Evolutionary conservation across 2,797 vertebrate genomes (phyloP), one percentile per base, ranked within the genome.

Genomic region (Hippoglossus hippoglossus): DNA sequence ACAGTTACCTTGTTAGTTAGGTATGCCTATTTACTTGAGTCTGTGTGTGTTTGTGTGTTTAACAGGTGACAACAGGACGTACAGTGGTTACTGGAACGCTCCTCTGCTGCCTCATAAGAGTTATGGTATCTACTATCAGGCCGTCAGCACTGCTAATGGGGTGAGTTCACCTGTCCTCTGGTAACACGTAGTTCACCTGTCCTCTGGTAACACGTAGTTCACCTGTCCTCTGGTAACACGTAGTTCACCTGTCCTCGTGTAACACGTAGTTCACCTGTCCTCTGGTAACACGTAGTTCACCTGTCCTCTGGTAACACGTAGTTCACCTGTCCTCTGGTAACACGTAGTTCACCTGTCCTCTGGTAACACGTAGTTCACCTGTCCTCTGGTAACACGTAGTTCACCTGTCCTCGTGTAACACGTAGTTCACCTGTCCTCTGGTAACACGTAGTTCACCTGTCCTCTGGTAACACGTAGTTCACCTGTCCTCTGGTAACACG

Each of bases 51-150:
- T 11, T 71, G 46, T 61, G 5, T 46, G 44, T 46, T 16, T 18
- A 7, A 46, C 75, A 91, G 91, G 91, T 66, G 91, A 92, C 24
- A 92, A 92, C 80, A 70, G 83, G 65, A 92, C 90, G 9, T 92
- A 91, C 69, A 78, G 63, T 0, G 89, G 90, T 1, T 92, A 87
- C 80, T 91, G 90, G 89, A 92, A 91, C 3, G 82, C 72, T 61
- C 88, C 91, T 24, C 83, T 92, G 47, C 95, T 97, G 70, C 97
- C 97, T 57, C 96, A 98, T 72, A 99, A 99, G 93, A 98, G 97
- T 86, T 99, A 99, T 84, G 96, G 95, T 66, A 95, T 98, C 92
- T 99, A 98, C 91, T 99, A 96, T 72, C 97, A 99, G 94, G 97
- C 97, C 52, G 96, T 96, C 67, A 98, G 97, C 94, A 94, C 95